Evolutionary conservation across 2,888 invertebrate species (phyloP).

Genomic region (Ashinkailepas kermadecensis): DNA sequence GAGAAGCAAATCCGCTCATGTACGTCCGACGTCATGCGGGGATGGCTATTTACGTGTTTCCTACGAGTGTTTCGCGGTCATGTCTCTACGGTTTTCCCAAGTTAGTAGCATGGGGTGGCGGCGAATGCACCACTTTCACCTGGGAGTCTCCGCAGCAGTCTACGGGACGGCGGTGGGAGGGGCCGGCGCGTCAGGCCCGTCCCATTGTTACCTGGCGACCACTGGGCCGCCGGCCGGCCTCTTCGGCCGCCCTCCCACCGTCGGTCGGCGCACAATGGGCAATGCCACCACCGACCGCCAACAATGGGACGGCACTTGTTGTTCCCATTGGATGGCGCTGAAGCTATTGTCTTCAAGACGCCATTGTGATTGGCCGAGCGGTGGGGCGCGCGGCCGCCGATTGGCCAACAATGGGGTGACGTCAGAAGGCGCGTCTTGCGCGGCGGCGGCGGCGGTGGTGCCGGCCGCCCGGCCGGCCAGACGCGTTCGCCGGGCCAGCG

Average conservation of each 20-base stretch:
- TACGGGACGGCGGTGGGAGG: not conserved
- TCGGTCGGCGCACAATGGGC: not conserved
- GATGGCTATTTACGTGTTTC: too few relatives aligned
- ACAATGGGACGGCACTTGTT: constrained; percentile 5
- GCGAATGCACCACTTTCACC: too few relatives aligned
- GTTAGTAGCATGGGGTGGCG: too few relatives aligned
- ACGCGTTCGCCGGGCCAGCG: not conserved
- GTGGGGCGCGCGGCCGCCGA: not conserved
- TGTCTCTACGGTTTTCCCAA: too few relatives aligned
- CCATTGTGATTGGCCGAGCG: constrained; percentile 14
- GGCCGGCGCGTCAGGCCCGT: not conserved
- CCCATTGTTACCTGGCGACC: constrained; percentile 15
- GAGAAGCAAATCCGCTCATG: too few relatives aligned
- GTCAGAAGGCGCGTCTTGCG: constrained; percentile 15
- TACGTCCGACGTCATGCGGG: too few relatives aligned
- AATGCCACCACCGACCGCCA: not conserved
- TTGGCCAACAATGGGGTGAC: constrained; percentile 20
- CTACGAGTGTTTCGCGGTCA: too few relatives aligned
- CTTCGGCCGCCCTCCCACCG: not conserved
- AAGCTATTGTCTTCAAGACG: constrained; percentile 17
- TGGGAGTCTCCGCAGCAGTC: not conserved
- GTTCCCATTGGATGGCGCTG: constrained; percentile 15
- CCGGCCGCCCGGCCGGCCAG: not conserved
- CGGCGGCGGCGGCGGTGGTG: constrained; percentile 12
- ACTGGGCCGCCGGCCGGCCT: not conserved